Evolutionary conservation across 2,797 vertebrate genomes (phyloP).

Genomic region (Falco columbarius): DNA sequence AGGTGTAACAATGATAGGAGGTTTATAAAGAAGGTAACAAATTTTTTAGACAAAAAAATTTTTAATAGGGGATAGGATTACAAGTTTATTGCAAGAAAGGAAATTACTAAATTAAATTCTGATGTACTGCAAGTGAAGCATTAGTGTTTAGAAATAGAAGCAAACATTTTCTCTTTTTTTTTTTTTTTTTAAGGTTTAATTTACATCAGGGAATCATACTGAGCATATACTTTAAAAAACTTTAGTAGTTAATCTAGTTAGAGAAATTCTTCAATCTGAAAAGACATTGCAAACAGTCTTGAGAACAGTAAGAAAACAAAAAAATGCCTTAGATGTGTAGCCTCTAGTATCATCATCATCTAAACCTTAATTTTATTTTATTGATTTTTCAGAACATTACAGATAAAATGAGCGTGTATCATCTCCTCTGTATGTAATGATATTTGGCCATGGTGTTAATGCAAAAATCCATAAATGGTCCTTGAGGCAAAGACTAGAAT

Average conservation of each 20-base stretch:
- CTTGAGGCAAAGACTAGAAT: background rate
- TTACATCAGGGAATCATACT: background rate
- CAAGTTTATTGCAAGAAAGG: background rate
- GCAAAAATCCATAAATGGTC: background rate
- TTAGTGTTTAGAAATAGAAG: background rate
- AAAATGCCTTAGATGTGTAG: background rate
- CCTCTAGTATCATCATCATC: background rate
- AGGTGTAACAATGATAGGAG: background rate
- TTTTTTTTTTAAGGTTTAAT: background rate
- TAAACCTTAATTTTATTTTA: background rate
- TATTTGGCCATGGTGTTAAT: rapidly evolving
- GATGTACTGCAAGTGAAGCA: background rate
- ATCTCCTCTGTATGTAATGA: background rate
- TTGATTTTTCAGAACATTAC: background rate
- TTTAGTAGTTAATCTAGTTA: background rate
- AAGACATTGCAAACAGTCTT: background rate
- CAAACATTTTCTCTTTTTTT: background rate
- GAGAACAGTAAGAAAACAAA: background rate
- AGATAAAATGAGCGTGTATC: background rate
- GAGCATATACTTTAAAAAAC: background rate
- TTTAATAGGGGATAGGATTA: background rate
- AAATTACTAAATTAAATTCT: background rate
- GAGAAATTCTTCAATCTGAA: background rate
- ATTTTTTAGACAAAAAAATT: background rate
- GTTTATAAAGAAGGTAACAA: background rate